Evolutionary conservation across 2,797 vertebrate genomes (phyloP), one percentile per base, ranked within the genome.

Genomic region (Trachops cirrhosus): DNA sequence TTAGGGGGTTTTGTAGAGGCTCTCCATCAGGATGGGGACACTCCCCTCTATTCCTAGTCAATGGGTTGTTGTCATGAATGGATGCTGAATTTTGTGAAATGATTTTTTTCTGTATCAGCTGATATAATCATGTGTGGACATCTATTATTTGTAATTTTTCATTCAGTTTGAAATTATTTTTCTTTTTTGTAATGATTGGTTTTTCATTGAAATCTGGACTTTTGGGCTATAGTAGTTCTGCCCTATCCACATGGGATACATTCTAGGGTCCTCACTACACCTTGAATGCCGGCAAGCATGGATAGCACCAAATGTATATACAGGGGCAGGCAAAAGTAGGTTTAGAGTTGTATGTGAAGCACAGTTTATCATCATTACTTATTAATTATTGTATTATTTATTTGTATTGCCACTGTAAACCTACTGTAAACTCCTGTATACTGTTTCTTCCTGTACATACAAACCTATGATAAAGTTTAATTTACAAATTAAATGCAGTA

Each of bases 151-250:
- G 1, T 32, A 22, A 54, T 19, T 68, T 79, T 41, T 74, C n/a
- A 90, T 12, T 73, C 5, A 46, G 29, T 44, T 80, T 80, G n/a
- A 74, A 50, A 19, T 54, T 62, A 67, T 46, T 6, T 6, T 46
- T 71, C 15, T 46, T 79, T 73, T 48, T 78, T 24, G 52, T 54
- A 52, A 39, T 46, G 6, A 46, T 77, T 41, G 24, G 44, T 52
- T 86, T 80, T 82, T 29, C 4, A 79, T 9, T 85, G 32, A 73
- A 71, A 93, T 24, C 22, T 86, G 12, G 37, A 52, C 24, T 89
- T 37, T 37, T 14, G 4, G 14, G 3, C 8, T 75, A 48, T 12
- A 48, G 15, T 11, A n/a, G 18, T 21, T 16, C 44, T 48, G 16
- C 29, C 2, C 41, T 21, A 48, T 18, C 44, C 73, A 75, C 16